A percentile compares a stretch with the other conserved stretches of the same genome.
Evolutionary conservation across 2,113 vertebrate genomes (phyloP).

Genomic region (Clupea harengus): DNA sequence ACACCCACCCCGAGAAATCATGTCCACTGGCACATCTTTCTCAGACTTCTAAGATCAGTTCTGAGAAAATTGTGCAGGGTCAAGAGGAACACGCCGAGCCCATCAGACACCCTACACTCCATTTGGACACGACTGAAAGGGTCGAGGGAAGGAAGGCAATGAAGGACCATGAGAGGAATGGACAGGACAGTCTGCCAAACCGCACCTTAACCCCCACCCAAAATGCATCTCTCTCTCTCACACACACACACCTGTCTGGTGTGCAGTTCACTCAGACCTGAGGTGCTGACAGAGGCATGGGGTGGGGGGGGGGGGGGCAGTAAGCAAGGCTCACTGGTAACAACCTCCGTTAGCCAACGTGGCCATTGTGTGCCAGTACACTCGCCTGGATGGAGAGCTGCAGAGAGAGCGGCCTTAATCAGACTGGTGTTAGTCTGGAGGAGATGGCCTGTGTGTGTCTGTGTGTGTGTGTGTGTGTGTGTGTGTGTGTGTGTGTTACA

Average conservation of each 20-base stretch:
- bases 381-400: neutral
- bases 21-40: neutral
- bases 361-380: neutral
- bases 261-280: neutral
- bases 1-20: neutral
- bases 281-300: neutral
- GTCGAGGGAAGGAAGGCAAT: neutral
- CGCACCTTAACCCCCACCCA: neutral
- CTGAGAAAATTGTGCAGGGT: neutral
- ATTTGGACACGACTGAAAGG: neutral
- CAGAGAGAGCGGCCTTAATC: neutral
- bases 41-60: neutral
- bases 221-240: neutral
- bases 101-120: neutral
- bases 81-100: neutral
- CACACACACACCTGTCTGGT: neutral
- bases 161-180: neutral
- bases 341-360: neutral
- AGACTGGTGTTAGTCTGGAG: neutral
- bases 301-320: neutral
- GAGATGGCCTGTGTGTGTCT: neutral
- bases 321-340: neutral
- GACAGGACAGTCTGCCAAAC: neutral
- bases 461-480: neutral
- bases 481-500: neutral